Conservation (phyloP, 2,888 invertebrate species). For the Lasioglossum morio region DNA sequence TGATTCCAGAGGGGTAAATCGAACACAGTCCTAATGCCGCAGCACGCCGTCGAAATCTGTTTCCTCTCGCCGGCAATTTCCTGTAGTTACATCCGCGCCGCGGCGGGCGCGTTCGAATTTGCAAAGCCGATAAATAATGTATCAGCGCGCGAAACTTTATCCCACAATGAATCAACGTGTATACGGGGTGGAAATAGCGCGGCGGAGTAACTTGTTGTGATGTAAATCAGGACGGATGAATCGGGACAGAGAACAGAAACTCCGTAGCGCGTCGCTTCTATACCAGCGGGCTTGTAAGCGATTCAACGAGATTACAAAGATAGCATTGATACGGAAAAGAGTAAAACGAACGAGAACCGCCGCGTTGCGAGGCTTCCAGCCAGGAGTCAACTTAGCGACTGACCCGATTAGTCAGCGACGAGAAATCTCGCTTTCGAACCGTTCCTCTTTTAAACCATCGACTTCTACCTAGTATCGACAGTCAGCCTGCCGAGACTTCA, state of each 20-base stretch:
- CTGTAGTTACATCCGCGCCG: slow-evolving; percentile 24
- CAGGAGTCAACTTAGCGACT: slow-evolving; percentile 29
- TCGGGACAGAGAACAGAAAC: slow-evolving; percentile 68
- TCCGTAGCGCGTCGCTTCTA: slow-evolving; percentile 40
- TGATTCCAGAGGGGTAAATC: slow-evolving; percentile 26
- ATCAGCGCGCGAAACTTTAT: slow-evolving; percentile 66
- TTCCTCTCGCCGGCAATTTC: slow-evolving; percentile 39
- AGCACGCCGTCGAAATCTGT: slow-evolving; percentile 39
- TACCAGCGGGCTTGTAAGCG: slow-evolving; percentile 32
- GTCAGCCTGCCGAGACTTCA: background rate
- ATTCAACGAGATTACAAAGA: slow-evolving; percentile 49
- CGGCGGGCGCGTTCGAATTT: slow-evolving; percentile 42
- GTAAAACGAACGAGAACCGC: slow-evolving; percentile 6
- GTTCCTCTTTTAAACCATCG: background rate
- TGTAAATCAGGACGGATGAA: slow-evolving; percentile 68
- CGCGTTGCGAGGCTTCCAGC: background rate
- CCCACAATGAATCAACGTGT: slow-evolving; percentile 65
- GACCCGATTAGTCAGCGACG: slow-evolving; percentile 21
- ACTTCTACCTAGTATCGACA: background rate
- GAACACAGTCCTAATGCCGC: slow-evolving; percentile 15
- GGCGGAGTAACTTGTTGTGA: slow-evolving; percentile 65
- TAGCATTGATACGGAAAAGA: slow-evolving; percentile 25
- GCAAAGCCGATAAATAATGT: slow-evolving; percentile 70
- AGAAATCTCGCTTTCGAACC: slow-evolving; percentile 25
- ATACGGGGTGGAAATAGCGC: slow-evolving; percentile 57